These are phyloP conservation scores for Charina bottae DNA, from an alignment of 2,113 vertebrate genomes.

Conservation along the genomic window DNA sequence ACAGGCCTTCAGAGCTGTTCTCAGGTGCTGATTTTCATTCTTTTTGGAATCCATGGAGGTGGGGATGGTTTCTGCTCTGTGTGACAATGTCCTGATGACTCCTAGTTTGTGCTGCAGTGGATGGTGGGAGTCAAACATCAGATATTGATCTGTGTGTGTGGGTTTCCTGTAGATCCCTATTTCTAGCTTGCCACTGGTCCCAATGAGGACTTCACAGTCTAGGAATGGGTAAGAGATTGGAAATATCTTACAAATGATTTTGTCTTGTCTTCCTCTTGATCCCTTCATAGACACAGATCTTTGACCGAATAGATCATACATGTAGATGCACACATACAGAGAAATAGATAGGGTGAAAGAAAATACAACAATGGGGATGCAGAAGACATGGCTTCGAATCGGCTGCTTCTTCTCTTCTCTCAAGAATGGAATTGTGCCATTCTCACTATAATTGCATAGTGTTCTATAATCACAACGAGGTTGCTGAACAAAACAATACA, in stretches of 20 bases:
- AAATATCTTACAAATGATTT: background rate
- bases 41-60: too few relatives aligned
- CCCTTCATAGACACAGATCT: background rate
- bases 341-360: background rate
- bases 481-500: conserved; percentile 26
- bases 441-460: background rate
- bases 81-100: too few relatives aligned
- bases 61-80: too few relatives aligned
- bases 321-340: background rate
- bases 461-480: background rate
- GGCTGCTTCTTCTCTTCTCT: background rate
- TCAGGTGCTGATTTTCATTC: too few relatives aligned
- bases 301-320: background rate
- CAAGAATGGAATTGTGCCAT: background rate
- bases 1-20: too few relatives aligned
- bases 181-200: too few relatives aligned
- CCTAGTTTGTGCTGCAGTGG: too few relatives aligned
- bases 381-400: background rate
- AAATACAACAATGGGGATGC: background rate
- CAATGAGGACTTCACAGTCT: too few relatives aligned
- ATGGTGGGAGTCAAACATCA: too few relatives aligned
- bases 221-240: too few relatives aligned
- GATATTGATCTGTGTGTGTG: too few relatives aligned
- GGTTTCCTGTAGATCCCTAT: too few relatives aligned
- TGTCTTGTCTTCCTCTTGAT: background rate